Conservation (phyloP, 2,113 vertebrate species). For the Miniopterus natalensis region DNA sequence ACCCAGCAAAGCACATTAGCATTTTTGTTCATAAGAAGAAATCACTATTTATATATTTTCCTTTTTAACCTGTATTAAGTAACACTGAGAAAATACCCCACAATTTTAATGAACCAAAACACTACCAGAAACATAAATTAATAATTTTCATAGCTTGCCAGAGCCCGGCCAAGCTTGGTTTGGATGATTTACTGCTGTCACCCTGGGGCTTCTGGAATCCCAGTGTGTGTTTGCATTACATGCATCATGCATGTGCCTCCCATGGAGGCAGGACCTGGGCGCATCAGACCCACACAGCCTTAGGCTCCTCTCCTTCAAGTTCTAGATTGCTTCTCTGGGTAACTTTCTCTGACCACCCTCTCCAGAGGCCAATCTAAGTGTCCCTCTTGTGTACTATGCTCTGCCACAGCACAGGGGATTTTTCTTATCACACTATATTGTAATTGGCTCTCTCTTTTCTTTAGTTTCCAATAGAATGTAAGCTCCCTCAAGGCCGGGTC, state of each 20-base stretch:
- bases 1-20: not conserved
- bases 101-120: not conserved
- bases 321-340: not conserved
- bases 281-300: not conserved
- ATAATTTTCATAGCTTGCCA: not conserved
- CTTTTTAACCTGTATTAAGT: not conserved
- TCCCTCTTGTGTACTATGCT: not conserved
- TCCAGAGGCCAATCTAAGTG: not conserved
- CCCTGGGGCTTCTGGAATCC: not conserved
- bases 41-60: not conserved
- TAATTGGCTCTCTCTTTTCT: not conserved
- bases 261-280: not conserved
- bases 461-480: not conserved
- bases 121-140: not conserved
- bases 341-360: not conserved
- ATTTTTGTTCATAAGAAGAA: not conserved
- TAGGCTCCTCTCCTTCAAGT: not conserved
- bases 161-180: not conserved
- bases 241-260: not conserved
- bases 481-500: not conserved
- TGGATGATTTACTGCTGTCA: not conserved
- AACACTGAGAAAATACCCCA: not conserved
- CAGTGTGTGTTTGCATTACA: not conserved
- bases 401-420: rapidly evolving
- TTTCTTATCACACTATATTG: not conserved